These are phyloP conservation scores for human (Homo sapiens) DNA, from an alignment of 2,113 vertebrate species.

Conservation along the genomic window GRCh38 chr18:49041501-49042000, in stretches of 20 bases:
- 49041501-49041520: conserved; percentile 62
- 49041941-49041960: not conserved
- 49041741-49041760: not conserved
- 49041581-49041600: not conserved
- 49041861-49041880: not conserved
- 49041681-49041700: not conserved
- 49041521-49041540: conserved; percentile 66
- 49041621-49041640: not conserved
- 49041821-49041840: not conserved
- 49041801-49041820: not conserved
- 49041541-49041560: conserved; percentile 38
- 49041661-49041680: not conserved
- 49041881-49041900: fast-evolving
- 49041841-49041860: not conserved
- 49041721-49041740: not conserved
- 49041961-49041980: not conserved
- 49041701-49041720: fast-evolving
- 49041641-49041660: not conserved
- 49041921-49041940: not conserved
- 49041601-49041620: not conserved
- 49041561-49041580: conserved; percentile 3
- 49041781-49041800: not conserved
- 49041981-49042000: not conserved
- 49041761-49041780: too few relatives aligned
- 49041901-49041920: not conserved